Conservation (phyloP, 2,888 invertebrate species). For the Athalia cordata region DNA sequence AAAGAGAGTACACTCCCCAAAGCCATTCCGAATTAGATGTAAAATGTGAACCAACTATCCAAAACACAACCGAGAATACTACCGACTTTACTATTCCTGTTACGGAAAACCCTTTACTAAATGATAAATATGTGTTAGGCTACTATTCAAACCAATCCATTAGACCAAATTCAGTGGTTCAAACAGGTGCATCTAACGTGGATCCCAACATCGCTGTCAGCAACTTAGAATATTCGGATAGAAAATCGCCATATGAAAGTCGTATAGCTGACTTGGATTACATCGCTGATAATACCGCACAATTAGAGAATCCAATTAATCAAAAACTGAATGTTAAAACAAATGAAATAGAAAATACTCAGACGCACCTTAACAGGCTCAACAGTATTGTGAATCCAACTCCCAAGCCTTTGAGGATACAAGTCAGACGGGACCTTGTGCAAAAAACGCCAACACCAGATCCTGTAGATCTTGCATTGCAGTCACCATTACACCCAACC, state of each 20-base stretch:
- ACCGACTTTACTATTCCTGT: background rate
- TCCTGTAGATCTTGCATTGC: background rate
- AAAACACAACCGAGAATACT: no score
- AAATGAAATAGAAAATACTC: slow-evolving; percentile 62
- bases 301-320: slow-evolving; percentile 44
- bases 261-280: background rate
- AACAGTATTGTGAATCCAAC: slow-evolving; percentile 43
- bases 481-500: background rate
- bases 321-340: slow-evolving; percentile 62
- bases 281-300: background rate
- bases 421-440: slow-evolving; percentile 26
- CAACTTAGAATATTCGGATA: slow-evolving; percentile 30
- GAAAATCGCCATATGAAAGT: background rate
- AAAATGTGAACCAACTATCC: no score
- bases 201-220: slow-evolving; percentile 1
- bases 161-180: background rate
- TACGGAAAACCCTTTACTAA: background rate
- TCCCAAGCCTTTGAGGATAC: slow-evolving; percentile 20
- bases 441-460: background rate
- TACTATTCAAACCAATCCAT: background rate
- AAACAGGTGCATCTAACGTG: background rate
- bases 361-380: slow-evolving; percentile 59
- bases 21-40: background rate
- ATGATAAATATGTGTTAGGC: background rate
- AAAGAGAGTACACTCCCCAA: slow-evolving; percentile 8